Conservation (phyloP, 2,113 vertebrate genomes). For the Cricetomys ansorgei region DNA sequence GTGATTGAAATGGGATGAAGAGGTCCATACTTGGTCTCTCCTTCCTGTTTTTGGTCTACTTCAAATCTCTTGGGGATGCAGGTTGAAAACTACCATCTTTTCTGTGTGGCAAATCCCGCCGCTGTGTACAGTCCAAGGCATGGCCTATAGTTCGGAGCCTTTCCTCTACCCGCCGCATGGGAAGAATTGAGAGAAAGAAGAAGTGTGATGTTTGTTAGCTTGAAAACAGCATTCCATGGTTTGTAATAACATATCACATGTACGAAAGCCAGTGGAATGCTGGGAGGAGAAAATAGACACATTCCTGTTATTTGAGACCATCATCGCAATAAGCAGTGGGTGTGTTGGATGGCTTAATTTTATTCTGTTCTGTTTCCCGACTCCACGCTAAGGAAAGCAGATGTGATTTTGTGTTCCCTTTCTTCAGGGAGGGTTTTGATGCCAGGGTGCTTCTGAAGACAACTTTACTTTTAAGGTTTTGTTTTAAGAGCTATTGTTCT, state of each 20-base stretch:
- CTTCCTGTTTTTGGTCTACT: background rate
- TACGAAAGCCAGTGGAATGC: background rate
- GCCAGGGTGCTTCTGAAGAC: background rate
- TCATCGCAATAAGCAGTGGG: background rate
- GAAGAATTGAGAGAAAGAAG: background rate
- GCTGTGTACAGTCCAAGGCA: background rate
- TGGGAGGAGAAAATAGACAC: background rate
- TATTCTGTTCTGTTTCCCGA: background rate
- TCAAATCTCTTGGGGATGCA: background rate
- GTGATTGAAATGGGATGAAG: background rate
- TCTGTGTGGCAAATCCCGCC: background rate
- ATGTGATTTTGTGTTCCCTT: background rate
- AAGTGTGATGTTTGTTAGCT: background rate
- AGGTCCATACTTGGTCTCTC: background rate
- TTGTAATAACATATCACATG: background rate
- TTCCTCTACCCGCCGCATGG: background rate
- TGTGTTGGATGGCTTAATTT: background rate
- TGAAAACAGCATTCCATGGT: background rate
- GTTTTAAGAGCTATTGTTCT: constrained; percentile 1
- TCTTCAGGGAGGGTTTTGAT: background rate
- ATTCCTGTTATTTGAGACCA: background rate
- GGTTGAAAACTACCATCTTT: background rate
- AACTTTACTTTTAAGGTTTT: constrained; percentile 1
- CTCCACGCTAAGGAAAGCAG: background rate
- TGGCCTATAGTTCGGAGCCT: background rate